These are phyloP conservation scores for Hormaphis cornu DNA, from an alignment of 1,140 invertebrate species.

Conservation along the genomic window DNA sequence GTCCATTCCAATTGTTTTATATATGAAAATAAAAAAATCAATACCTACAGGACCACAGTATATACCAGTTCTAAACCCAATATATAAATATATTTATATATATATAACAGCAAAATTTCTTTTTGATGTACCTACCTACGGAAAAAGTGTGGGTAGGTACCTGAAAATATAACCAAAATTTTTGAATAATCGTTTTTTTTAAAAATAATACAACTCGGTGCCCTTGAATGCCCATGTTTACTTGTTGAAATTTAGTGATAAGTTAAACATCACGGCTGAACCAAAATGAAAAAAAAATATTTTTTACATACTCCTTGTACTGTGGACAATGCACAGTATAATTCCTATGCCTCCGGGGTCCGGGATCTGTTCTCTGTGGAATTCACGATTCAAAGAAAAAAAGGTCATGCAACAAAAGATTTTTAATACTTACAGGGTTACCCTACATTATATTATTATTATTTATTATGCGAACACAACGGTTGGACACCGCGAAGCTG, in stretches of 20 bases:
- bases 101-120: no score
- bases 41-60: no score
- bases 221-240: neutral
- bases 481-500: neutral
- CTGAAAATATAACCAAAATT: neutral
- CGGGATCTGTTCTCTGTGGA: neutral
- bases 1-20: no score
- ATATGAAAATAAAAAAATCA: no score
- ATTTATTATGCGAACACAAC: neutral
- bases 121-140: no score
- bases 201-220: neutral
- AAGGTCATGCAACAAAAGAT: conserved; percentile 23
- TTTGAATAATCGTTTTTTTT: neutral
- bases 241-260: neutral
- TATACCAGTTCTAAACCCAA: no score
- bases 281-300: neutral
- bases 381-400: conserved; percentile 6
- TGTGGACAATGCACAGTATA: conserved; percentile 13
- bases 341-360: neutral
- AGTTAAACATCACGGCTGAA: neutral
- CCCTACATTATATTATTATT: no score
- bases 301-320: neutral
- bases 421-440: neutral
- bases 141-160: no score
- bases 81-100: no score